Conservation (phyloP, 2,113 vertebrate genomes). For the Mustelus asterias region DNA sequence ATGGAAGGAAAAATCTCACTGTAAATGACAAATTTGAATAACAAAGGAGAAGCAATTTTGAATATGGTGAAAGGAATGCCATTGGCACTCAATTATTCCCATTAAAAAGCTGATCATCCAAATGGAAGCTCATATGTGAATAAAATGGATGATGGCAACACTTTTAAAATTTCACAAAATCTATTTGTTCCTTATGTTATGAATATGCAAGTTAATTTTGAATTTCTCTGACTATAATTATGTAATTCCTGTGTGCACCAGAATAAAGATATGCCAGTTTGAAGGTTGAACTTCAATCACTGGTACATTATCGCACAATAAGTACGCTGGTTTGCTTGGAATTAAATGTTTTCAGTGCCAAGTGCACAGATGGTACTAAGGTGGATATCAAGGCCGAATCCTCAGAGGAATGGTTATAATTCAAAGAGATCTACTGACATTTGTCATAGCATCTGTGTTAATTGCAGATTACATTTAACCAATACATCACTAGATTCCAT, state of each 20-base stretch:
- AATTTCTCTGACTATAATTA: neutral
- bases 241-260: neutral
- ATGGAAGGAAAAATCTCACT: neutral
- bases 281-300: neutral
- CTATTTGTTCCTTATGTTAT: conserved; percentile 1
- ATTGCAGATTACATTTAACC: neutral
- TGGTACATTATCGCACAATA: neutral
- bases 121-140: neutral
- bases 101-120: neutral
- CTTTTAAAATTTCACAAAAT: conserved; percentile 4
- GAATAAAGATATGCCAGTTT: neutral
- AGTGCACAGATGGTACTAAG: neutral
- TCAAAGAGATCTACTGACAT: neutral
- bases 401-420: neutral
- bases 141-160: neutral
- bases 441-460: neutral
- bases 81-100: neutral
- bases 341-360: neutral
- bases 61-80: neutral
- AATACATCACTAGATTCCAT: neutral
- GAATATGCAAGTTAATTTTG: conserved; percentile 3
- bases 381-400: neutral
- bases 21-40: neutral
- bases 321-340: neutral
- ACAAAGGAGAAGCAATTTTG: neutral